phyloP scores from a whole-genome alignment of 2,113 vertebrate genomes.

The Dolichotis patagonum region DNA sequence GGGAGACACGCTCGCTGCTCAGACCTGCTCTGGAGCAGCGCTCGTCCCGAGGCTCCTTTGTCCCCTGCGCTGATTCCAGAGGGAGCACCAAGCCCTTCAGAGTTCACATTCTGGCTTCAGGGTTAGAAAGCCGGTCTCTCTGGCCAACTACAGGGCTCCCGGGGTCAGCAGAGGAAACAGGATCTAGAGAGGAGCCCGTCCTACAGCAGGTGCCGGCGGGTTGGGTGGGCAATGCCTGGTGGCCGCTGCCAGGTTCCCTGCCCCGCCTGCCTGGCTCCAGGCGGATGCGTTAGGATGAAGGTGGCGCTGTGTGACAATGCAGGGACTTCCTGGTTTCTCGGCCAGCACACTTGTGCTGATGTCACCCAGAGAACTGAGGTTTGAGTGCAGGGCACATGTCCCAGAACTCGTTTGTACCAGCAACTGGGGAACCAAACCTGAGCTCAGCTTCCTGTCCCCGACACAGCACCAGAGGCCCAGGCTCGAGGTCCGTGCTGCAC shows the following conservation, averaged over 20 bases:
- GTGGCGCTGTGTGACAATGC: not conserved
- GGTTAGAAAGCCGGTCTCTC: not conserved
- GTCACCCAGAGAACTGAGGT: constrained; percentile 53
- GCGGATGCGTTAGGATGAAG: no score
- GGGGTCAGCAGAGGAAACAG: not conserved
- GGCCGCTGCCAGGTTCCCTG: not conserved
- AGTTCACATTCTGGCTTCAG: not conserved
- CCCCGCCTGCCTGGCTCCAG: not conserved
- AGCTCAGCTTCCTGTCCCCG: rapidly evolving
- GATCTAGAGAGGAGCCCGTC: rapidly evolving
- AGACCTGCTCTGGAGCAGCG: not conserved
- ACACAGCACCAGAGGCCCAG: not conserved
- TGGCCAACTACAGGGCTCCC: not conserved
- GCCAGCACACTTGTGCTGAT: constrained; percentile 68
- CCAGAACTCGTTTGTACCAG: constrained; percentile 62
- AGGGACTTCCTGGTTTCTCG: not conserved
- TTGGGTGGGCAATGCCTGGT: rapidly evolving
- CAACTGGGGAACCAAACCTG: not conserved
- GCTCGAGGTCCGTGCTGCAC: not conserved
- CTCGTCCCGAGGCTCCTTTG: no score
- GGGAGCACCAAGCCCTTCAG: not conserved
- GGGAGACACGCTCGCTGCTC: rapidly evolving
- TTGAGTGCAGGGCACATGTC: constrained; percentile 59
- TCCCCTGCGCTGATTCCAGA: not conserved
- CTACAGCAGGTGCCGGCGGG: not conserved